Percentiles rank a stretch among this genome's conserved stretches.
Conservation (phyloP, 2,888 invertebrate species). For the Acheta domesticus region DNA sequence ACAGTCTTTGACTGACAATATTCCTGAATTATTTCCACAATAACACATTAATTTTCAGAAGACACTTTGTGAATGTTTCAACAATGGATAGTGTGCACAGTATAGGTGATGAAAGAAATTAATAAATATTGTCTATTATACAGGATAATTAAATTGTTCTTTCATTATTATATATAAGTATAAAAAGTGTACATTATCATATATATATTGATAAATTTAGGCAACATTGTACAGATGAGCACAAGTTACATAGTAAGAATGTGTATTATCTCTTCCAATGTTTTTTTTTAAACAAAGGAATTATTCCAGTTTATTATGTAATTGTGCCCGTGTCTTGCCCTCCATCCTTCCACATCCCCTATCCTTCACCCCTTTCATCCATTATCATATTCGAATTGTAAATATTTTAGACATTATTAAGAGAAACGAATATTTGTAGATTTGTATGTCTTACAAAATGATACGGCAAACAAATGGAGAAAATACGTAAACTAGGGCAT, state of each 20-base stretch:
- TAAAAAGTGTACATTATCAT: slow-evolving; percentile 28
- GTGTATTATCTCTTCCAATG: slow-evolving; percentile 31
- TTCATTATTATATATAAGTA: slow-evolving; percentile 31
- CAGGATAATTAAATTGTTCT: slow-evolving; percentile 27
- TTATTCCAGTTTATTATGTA: slow-evolving; percentile 25
- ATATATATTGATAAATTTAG: slow-evolving; percentile 26
- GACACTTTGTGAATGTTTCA: not conserved
- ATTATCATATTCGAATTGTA: slow-evolving; percentile 4
- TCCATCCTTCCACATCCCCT: slow-evolving; percentile 4
- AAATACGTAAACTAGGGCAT: slow-evolving; percentile 18
- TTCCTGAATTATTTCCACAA: slow-evolving; percentile 23
- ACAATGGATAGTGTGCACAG: slow-evolving; percentile 27
- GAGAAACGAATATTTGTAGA: slow-evolving; percentile 20
- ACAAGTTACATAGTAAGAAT: slow-evolving; percentile 29
- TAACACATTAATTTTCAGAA: slow-evolving; percentile 29
- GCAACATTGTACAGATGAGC: slow-evolving; percentile 29
- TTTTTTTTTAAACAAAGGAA: slow-evolving; percentile 24
- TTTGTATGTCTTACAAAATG: slow-evolving; percentile 22
- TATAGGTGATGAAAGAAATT: slow-evolving; percentile 27
- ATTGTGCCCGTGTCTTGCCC: slow-evolving; percentile 28
- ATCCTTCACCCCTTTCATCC: slow-evolving; percentile 18
- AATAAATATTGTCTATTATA: slow-evolving; percentile 19
- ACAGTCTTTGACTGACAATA: slow-evolving; percentile 24
- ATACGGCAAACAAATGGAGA: not conserved
- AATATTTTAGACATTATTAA: slow-evolving; percentile 22